Percentiles rank a stretch among this genome's conserved stretches.
These are phyloP conservation scores for Listrodromus nycthemerus DNA, from an alignment of 2,888 invertebrate genomes.

Conservation along the genomic window DNA sequence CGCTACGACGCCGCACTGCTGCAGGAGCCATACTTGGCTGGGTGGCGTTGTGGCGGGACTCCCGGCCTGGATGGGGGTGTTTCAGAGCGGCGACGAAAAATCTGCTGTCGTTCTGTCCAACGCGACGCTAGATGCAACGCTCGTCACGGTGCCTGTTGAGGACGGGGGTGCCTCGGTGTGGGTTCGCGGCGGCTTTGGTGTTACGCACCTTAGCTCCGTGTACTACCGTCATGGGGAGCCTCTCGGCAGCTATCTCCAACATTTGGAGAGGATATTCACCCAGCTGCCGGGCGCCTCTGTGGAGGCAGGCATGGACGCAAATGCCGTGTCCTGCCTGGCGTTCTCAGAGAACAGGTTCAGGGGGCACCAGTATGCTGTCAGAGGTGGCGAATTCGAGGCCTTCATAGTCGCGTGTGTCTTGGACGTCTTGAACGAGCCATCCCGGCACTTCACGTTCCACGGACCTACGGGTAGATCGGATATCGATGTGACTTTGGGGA, in stretches of 20 bases:
- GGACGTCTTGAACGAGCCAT: too few relatives aligned
- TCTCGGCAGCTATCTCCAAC: slow-evolving; percentile 13
- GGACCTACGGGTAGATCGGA: too few relatives aligned
- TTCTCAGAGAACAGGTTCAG: too few relatives aligned
- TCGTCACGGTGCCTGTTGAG: neutral
- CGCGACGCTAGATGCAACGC: neutral
- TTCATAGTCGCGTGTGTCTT: too few relatives aligned
- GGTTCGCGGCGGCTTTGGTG: slow-evolving; percentile 1
- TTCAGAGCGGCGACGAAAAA: slow-evolving; percentile 27
- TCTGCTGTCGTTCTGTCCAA: slow-evolving; percentile 10
- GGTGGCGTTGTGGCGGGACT: slow-evolving; percentile 28
- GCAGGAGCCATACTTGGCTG: too few relatives aligned
- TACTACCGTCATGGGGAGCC: slow-evolving; percentile 8
- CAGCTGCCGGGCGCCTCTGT: slow-evolving; percentile 35
- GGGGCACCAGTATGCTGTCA: too few relatives aligned
- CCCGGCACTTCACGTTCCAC: too few relatives aligned
- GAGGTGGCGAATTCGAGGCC: too few relatives aligned
- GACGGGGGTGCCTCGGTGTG: slow-evolving; percentile 18
- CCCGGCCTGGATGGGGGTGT: slow-evolving; percentile 39
- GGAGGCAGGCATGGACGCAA: slow-evolving; percentile 19
- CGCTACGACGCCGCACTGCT: too few relatives aligned
- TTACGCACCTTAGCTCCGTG: neutral
- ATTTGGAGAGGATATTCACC: slow-evolving; percentile 33
- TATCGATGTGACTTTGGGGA: too few relatives aligned
- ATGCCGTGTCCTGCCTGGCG: neutral